Evolutionary conservation across 2,888 invertebrate species (phyloP).

Genomic region (Myopa testacea): DNA sequence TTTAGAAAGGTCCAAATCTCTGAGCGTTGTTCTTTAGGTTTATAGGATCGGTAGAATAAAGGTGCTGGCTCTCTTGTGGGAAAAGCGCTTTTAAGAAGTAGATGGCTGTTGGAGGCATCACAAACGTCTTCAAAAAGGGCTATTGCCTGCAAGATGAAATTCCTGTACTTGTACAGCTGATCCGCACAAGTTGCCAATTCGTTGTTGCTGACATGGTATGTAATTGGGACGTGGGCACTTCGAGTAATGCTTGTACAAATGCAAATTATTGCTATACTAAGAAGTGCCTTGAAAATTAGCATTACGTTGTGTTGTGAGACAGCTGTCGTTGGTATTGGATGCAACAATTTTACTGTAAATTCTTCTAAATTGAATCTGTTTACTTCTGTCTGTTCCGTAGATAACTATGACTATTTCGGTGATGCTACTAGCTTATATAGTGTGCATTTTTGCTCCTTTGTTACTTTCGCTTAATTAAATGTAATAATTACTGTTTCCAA

Average conservation of each 20-base stretch:
- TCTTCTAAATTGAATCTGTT: slow-evolving; percentile 10
- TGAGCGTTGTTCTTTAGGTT: slow-evolving; percentile 57
- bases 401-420: slow-evolving; percentile 7
- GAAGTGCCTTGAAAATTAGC: slow-evolving; percentile 28
- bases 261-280: slow-evolving; percentile 31
- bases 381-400: background rate
- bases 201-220: slow-evolving; percentile 41
- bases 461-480: slow-evolving; percentile 38
- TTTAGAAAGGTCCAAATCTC: slow-evolving; percentile 66
- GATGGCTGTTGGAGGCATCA: slow-evolving; percentile 56
- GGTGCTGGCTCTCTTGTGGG: slow-evolving; percentile 21
- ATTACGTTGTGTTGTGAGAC: slow-evolving; percentile 33
- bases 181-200: slow-evolving; percentile 59
- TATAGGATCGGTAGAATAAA: slow-evolving; percentile 55
- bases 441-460: background rate
- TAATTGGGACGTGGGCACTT: background rate
- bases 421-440: slow-evolving; percentile 17
- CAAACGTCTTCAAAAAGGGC: slow-evolving; percentile 66
- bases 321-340: background rate
- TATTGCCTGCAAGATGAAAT: slow-evolving; percentile 63
- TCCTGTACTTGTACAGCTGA: slow-evolving; percentile 63
- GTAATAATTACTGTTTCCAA: slow-evolving; percentile 51
- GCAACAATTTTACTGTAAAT: background rate
- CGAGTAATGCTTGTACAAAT: slow-evolving; percentile 24
- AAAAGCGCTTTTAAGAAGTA: background rate